These are phyloP conservation scores for Guaruba guarouba DNA, from an alignment of 2,113 vertebrate species.

Conservation along the genomic window DNA sequence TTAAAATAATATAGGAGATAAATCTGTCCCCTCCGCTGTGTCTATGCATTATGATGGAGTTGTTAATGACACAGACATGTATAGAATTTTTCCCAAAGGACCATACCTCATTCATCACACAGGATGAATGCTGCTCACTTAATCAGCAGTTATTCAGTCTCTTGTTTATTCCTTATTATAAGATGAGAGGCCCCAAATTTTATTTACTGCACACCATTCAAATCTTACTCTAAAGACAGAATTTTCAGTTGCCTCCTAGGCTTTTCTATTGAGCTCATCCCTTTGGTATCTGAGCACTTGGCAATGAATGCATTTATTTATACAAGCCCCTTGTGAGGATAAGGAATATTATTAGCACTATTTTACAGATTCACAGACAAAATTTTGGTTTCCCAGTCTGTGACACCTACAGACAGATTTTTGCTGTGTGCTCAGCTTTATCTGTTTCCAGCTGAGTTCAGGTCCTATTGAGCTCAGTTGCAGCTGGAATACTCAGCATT, in stretches of 20 bases:
- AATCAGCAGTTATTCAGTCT: constrained; percentile 49
- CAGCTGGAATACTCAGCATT: constrained; percentile 27
- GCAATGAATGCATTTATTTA: constrained; percentile 38
- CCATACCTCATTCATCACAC: neutral
- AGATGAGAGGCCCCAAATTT: neutral
- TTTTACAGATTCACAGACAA: constrained; percentile 24
- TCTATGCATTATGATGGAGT: neutral
- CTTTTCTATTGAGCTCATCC: constrained; percentile 3
- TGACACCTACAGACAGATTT: neutral
- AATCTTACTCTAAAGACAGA: constrained; percentile 23
- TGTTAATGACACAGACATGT: neutral
- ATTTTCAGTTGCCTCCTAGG: constrained; percentile 40
- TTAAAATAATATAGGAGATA: neutral
- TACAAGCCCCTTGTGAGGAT: constrained; percentile 12
- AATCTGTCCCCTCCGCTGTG: neutral
- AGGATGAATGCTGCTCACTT: constrained; percentile 7
- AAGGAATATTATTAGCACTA: constrained; percentile 8
- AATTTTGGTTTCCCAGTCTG: neutral
- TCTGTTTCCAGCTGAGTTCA: constrained; percentile 18
- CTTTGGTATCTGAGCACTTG: neutral
- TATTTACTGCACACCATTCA: constrained; percentile 32
- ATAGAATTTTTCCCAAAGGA: constrained; percentile 6
- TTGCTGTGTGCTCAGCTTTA: constrained; percentile 9
- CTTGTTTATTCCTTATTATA: constrained; percentile 29
- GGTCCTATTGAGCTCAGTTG: constrained; percentile 11